phyloP scores from a whole-genome alignment of 23 tunicate genomes.

The Diplosoma virens region DNA sequence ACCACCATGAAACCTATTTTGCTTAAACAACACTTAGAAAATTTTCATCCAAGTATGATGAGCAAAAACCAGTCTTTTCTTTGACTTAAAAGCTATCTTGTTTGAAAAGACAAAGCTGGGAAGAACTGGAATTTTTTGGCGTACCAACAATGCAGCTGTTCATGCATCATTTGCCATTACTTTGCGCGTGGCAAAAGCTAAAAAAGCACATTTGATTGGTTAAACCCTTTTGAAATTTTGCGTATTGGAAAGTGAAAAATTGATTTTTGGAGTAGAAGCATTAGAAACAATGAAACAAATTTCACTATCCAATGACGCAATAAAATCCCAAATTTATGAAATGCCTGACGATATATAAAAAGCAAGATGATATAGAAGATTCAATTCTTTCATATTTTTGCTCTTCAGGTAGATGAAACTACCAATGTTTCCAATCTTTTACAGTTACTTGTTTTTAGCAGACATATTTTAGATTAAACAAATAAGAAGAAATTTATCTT shows the following conservation, averaged over 20 bases:
- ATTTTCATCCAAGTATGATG: conserved; percentile 28
- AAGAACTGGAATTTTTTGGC: conserved; percentile 31
- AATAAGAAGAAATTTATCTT: conserved; percentile 19
- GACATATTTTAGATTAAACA: conserved; percentile 4
- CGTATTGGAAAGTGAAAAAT: conserved; percentile 39
- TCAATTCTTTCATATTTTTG: conserved; percentile 21
- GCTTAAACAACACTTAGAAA: conserved; percentile 16
- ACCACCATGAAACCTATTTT: conserved; percentile 19
- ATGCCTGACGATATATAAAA: conserved; percentile 29
- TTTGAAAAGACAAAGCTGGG: conserved; percentile 25
- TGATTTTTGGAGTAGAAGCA: conserved; percentile 43
- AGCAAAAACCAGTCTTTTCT: neutral
- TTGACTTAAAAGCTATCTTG: conserved; percentile 19
- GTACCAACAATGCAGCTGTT: conserved; percentile 29
- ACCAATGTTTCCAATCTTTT: conserved; percentile 43
- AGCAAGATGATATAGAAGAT: neutral
- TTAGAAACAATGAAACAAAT: conserved; percentile 31
- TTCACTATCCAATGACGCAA: no score
- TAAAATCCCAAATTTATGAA: conserved; percentile 22
- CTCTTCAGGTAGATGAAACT: conserved; percentile 34
- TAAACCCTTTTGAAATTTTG: neutral
- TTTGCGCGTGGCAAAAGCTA: conserved; percentile 20
- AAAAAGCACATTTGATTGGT: conserved; percentile 27
- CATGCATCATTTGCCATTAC: conserved; percentile 41
- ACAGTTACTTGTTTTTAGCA: conserved; percentile 19